Conservation (phyloP, 2,888 invertebrate species). For the Trilocha varians region DNA sequence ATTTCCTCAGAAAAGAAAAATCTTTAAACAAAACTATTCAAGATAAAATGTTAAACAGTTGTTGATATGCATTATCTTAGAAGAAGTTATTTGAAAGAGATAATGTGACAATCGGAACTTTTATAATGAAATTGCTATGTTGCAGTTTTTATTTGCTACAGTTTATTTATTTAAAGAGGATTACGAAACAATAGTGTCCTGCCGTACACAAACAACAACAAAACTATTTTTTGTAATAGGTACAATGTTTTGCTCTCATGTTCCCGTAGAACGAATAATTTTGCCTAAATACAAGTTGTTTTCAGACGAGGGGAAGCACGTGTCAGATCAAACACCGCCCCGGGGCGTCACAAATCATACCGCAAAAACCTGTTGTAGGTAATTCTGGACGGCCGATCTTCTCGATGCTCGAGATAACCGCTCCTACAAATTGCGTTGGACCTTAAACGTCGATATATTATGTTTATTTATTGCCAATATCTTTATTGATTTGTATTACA, state of each 20-base stretch:
- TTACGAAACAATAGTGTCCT: no score
- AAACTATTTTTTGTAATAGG: no score
- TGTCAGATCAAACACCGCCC: constrained; percentile 62
- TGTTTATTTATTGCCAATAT: constrained; percentile 57
- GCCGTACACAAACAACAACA: no score
- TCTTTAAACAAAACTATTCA: no score
- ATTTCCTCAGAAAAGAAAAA: no score
- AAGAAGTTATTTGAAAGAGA: no score
- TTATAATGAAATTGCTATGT: no score
- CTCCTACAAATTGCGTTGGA: constrained; percentile 62
- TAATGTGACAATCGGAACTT: no score
- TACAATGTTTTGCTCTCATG: neutral
- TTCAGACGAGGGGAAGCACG: constrained; percentile 47
- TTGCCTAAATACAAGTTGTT: constrained; percentile 58
- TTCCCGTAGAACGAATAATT: constrained; percentile 40
- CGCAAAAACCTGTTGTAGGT: constrained; percentile 68
- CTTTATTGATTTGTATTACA: constrained; percentile 29
- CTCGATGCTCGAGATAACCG: constrained; percentile 53
- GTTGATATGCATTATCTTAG: no score
- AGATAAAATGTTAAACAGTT: no score
- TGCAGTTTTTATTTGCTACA: no score
- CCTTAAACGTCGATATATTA: constrained; percentile 63
- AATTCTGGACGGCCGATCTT: constrained; percentile 52
- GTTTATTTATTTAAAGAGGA: no score
- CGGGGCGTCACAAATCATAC: constrained; percentile 64